Evolutionary conservation across 2,797 vertebrate genomes (phyloP), one percentile per base, ranked within the genome.

Genomic region (Trachurus trachurus): DNA sequence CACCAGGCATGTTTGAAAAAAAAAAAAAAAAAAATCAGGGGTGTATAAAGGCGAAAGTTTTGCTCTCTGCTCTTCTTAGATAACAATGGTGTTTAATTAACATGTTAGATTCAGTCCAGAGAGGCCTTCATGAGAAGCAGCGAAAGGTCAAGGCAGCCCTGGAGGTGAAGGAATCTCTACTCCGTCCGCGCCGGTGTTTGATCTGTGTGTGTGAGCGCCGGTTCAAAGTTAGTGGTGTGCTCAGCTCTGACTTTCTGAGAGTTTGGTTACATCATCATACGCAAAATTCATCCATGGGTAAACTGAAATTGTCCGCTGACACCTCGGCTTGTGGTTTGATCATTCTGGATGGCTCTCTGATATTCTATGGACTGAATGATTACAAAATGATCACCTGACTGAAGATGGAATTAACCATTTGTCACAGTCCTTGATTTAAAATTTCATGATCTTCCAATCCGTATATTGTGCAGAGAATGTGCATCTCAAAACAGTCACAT

Each of bases 21-120:
- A 26, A 26, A 26, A 26, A 26, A 26, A 34, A 34, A 34, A 34
- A 72, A 78, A 78, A 66, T 66, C 53, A 26, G 70, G 57, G 21
- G 29, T 39, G 60, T 40, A 40, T 12, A 47, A 66, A 65, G 45
- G 74, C 19, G 13, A 69, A 73, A 5, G 17, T 49, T 68, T 22
- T 12, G 31, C 63, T 31, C 59, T 63, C 50, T 70, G 70, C 29
- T 77, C 31, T 53, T 68, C 2, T 22, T 74, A 82, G 71, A 84
- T 19, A 61, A 53, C 2, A 9, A 68, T 31, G 59, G 77, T 67
- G 71, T 88, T 83, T 79, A 78, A 87, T 88, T 77, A 90, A 83
- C 50, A 63, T 66, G 73, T 78, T 57, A 70, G 52, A 74, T 45
- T 63, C 62, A 67, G 9, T 31, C 10, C 10, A 13, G 66, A 70